phyloP scores from a whole-genome alignment of 2,797 vertebrate species.

The Bufotes viridis region DNA sequence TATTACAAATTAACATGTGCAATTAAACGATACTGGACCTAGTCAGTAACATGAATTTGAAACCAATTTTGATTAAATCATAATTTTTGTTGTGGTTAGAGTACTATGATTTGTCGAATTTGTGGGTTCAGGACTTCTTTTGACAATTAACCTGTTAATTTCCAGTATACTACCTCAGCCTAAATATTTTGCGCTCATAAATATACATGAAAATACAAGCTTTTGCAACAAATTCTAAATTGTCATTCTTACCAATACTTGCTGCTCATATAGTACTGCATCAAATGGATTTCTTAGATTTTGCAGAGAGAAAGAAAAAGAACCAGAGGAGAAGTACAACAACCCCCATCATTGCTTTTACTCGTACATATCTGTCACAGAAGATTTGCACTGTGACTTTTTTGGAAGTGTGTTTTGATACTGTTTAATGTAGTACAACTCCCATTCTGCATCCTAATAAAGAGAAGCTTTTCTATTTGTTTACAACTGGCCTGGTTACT shows the following conservation, averaged over 20 bases:
- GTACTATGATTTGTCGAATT: conserved; percentile 35
- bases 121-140: conserved; percentile 2
- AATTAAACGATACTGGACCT: conserved; percentile 40
- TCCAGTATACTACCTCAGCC: not conserved
- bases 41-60: conserved; percentile 31
- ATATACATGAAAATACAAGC: not conserved
- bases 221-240: not conserved
- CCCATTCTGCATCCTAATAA: too few relatives aligned
- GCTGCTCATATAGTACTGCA: too few relatives aligned
- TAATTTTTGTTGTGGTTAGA: conserved; percentile 42
- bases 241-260: not conserved
- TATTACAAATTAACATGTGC: conserved; percentile 53
- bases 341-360: too few relatives aligned
- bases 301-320: too few relatives aligned
- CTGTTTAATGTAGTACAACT: too few relatives aligned
- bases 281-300: too few relatives aligned
- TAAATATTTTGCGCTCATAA: not conserved
- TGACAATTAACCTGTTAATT: conserved; percentile 18
- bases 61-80: conserved; percentile 49
- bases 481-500: too few relatives aligned
- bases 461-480: too few relatives aligned
- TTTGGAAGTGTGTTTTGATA: too few relatives aligned
- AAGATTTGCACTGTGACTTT: too few relatives aligned
- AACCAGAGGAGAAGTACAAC: too few relatives aligned
- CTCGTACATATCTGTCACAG: too few relatives aligned